phyloP scores from a whole-genome alignment of 2,113 vertebrate genomes.

The Rhinolophus ferrumequinum region DNA sequence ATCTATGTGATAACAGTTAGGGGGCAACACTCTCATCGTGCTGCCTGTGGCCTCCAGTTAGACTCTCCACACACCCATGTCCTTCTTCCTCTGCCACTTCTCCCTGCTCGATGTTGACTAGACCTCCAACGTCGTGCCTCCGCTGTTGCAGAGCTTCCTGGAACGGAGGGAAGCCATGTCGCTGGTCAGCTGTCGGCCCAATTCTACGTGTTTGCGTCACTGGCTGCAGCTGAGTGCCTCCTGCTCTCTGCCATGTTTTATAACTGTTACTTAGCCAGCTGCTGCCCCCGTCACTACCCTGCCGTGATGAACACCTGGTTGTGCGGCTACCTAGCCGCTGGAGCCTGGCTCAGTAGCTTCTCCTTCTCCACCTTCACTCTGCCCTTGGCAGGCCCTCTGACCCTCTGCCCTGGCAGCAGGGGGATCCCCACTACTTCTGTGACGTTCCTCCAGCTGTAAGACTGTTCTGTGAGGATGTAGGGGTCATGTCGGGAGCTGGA shows the following conservation, averaged over 20 bases:
- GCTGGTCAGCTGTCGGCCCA: conserved; percentile 6
- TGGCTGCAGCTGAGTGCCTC: conserved; percentile 54
- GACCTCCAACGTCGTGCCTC: conserved; percentile 43
- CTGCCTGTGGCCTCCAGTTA: conserved; percentile 26
- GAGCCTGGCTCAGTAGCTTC: conserved; percentile 45
- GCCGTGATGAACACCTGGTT: conserved; percentile 43
- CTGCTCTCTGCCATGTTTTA: conserved; percentile 59
- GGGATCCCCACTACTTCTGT: conserved; percentile 52
- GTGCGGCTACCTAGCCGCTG: conserved; percentile 6
- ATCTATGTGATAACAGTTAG: conserved; percentile 23
- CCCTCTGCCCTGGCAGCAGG: conserved; percentile 32
- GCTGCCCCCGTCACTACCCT: conserved; percentile 41
- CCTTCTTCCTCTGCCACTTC: conserved; percentile 61
- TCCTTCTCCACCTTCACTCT: conserved; percentile 52
- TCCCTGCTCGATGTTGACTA: conserved; percentile 55
- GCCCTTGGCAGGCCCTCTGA: conserved; percentile 26
- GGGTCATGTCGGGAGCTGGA: conserved; percentile 21
- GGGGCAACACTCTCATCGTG: conserved; percentile 30
- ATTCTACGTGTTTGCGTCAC: conserved; percentile 58
- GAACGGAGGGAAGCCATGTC: conserved; percentile 13
- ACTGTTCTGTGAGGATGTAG: conserved; percentile 40
- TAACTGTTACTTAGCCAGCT: conserved; percentile 53
- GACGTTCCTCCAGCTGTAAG: conserved; percentile 54
- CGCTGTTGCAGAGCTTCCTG: conserved; percentile 22
- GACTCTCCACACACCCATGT: conserved; percentile 64